Evolutionary conservation across 2,113 vertebrate species (phyloP).

Genomic region (Eurypyga helias): DNA sequence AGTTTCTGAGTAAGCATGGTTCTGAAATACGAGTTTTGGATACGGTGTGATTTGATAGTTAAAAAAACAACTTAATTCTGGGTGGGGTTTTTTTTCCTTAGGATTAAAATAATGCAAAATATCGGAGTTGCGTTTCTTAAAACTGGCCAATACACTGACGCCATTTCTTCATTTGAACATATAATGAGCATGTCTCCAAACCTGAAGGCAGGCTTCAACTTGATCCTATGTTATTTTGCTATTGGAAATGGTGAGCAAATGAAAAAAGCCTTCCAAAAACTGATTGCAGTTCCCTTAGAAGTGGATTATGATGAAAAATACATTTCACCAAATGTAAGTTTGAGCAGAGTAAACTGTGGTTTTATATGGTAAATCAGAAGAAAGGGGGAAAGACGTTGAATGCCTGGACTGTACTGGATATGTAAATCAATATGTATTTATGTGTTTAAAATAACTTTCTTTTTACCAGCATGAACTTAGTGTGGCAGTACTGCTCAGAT

Average conservation of each 20-base stretch:
- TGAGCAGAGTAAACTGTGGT: background rate
- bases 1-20: background rate
- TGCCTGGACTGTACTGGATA: background rate
- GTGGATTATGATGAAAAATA: conserved; percentile 95
- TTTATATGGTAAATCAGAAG: background rate
- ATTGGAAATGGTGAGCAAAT: conserved; percentile 90
- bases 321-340: conserved; percentile 86
- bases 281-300: conserved; percentile 89
- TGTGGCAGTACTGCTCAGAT: background rate
- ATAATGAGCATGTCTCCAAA: conserved; percentile 92
- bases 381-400: background rate
- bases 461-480: background rate
- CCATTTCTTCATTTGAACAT: conserved; percentile 91
- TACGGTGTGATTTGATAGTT: background rate
- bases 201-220: conserved; percentile 91
- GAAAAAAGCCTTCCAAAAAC: conserved; percentile 95
- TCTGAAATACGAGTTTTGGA: background rate
- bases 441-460: background rate
- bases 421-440: background rate
- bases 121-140: conserved; percentile 93
- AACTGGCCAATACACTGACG: conserved; percentile 91
- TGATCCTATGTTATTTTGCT: conserved; percentile 93
- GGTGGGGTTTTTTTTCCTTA: conserved; percentile 66
- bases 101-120: conserved; percentile 98
- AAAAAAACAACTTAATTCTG: background rate